Base-by-base conservation (phyloP, 2,888 invertebrate species). In the Dryadula phaetusa region DNA sequence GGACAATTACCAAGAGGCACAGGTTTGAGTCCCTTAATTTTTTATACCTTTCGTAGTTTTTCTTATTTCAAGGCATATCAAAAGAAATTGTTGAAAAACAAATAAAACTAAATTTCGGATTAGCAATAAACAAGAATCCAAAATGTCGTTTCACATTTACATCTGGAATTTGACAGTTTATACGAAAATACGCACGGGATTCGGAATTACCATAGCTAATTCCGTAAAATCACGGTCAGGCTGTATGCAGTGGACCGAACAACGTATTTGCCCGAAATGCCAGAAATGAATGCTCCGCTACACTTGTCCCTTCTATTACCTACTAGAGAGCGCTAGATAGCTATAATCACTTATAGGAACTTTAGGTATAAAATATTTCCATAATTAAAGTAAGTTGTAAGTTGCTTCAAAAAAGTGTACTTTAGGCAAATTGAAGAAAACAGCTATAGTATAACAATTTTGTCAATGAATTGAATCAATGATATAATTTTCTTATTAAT, bases 231-330 rank as follows among this genome's bases (percentile, higher is more conserved):
- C 65, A 65, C 65, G 58, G 10, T n/a, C 47, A 52, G 22, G 16
- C 64, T 20, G n/a, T 2, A 47, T 44, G 54, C 56, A 34, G n/a
- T 25, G 49, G 37, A 60, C 49, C 64, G 64, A 18, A 18, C 52
- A 52, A 32, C 16, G 52, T 60, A 60, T 44, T 60, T 44, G 25
- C 18, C 14, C 64, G 46, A 58, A 28, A 46, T 34, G 32, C 44
- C 58, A 54, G 40, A 65, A 65, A 60, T 65, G 49, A 65, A 65
- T 40, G 64, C 64, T 42, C 40, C 47, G 46, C 34, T 64, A 47
- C 64, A 58, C 60, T 42, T 52, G 58, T 60, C 32, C 42, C 32
- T 49, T 42, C 20, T 16, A 28, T 14, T 3, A n/a, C n/a, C n/a
- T 58, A 22, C 22, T 22, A 12, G 22, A 16, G 28, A 16, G 12